phyloP scores from a whole-genome alignment of 2,888 invertebrate genomes.

The Bombylius major region DNA sequence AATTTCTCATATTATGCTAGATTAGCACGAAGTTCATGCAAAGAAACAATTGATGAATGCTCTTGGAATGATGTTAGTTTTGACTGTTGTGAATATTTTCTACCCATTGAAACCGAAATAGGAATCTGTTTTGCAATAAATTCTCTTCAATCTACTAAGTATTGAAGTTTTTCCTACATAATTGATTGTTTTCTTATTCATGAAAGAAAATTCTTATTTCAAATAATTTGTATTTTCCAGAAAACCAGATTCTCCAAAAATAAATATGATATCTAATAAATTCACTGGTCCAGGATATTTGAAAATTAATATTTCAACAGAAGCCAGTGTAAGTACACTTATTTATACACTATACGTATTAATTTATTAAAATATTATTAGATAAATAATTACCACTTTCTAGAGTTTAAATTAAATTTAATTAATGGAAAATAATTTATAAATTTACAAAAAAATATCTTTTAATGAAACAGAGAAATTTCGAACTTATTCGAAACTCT shows the following conservation, averaged over 20 bases:
- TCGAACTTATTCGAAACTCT: too few relatives aligned
- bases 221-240: constrained; percentile 22
- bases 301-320: constrained; percentile 39
- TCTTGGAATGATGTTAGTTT: constrained; percentile 48
- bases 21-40: constrained; percentile 46
- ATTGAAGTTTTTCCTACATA: too few relatives aligned
- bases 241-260: constrained; percentile 34
- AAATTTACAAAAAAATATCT: too few relatives aligned
- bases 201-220: too few relatives aligned
- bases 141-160: constrained; percentile 41
- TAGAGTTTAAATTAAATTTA: too few relatives aligned
- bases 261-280: constrained; percentile 50
- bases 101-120: constrained; percentile 51
- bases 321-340: constrained; percentile 38
- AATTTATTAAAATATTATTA: too few relatives aligned
- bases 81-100: constrained; percentile 53
- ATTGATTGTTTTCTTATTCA: too few relatives aligned
- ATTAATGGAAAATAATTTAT: too few relatives aligned
- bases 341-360: too few relatives aligned
- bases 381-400: too few relatives aligned
- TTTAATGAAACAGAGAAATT: too few relatives aligned
- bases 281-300: constrained; percentile 49
- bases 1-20: constrained; percentile 48
- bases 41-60: constrained; percentile 44
- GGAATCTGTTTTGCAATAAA: constrained; percentile 55